phyloP scores from a whole-genome alignment of 2,888 invertebrate species.

The Adelognathus sp. region DNA sequence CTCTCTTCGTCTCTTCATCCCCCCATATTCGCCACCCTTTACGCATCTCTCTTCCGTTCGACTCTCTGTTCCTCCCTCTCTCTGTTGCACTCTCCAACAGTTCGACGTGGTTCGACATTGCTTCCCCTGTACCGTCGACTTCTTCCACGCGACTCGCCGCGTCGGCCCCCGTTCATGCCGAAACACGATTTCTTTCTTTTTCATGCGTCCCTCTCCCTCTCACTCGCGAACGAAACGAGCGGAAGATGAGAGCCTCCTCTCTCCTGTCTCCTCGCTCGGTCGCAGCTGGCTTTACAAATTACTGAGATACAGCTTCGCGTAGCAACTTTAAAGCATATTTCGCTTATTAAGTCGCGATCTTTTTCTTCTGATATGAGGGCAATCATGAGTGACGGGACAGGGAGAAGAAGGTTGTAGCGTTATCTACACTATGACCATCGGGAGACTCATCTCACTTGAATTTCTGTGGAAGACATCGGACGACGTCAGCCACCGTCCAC shows the following conservation, averaged over 20 bases:
- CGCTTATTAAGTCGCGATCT: conserved; percentile 19
- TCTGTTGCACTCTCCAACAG: not conserved
- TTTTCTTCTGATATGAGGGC: conserved; percentile 9
- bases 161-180: conserved; percentile 27
- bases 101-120: not conserved
- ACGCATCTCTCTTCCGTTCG: conserved; percentile 25
- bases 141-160: conserved; percentile 15
- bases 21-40: conserved; percentile 30
- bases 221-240: not conserved
- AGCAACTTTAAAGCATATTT: not conserved
- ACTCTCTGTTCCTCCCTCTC: not conserved
- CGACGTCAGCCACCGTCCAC: too few species aligned
- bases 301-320: conserved; percentile 35
- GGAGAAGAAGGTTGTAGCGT: not conserved
- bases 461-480: not conserved
- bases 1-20: conserved; percentile 1
- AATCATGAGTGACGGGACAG: not conserved
- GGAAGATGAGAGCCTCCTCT: conserved; percentile 19
- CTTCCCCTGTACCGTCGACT: not conserved
- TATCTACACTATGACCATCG: not conserved
- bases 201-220: conserved; percentile 1
- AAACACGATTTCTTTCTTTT: conserved; percentile 23
- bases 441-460: not conserved
- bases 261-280: conserved; percentile 24
- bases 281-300: conserved; percentile 55